A percentile compares a stretch with the other conserved stretches of the same genome.
phyloP scores from a whole-genome alignment of 1,140 invertebrate genomes.

The Panagrolaimus sp. region DNA sequence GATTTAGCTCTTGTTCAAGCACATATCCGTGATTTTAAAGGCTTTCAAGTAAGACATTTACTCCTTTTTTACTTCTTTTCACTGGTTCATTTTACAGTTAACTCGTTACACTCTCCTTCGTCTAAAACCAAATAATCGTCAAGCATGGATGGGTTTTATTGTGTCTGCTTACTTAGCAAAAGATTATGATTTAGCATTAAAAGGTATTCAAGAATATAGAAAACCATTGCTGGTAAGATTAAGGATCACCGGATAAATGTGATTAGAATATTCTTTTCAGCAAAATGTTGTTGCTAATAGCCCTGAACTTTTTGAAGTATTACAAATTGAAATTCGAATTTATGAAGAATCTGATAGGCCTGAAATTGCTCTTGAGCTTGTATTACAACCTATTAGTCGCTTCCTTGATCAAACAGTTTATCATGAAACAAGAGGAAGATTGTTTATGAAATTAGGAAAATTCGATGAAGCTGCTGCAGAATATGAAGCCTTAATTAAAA shows the following conservation, averaged over 20 bases:
- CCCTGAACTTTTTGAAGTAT: conserved; percentile 10
- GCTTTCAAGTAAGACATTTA: conserved; percentile 74
- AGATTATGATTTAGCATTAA: conserved; percentile 91
- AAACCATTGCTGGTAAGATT: conserved; percentile 69
- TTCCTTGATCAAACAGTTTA: background rate
- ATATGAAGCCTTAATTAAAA: conserved; percentile 75
- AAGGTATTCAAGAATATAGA: conserved; percentile 87
- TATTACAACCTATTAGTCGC: conserved; percentile 70
- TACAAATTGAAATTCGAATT: conserved; percentile 72
- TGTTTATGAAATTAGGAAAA: conserved; percentile 68
- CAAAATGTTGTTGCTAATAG: background rate
- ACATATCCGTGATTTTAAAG: conserved; percentile 97
- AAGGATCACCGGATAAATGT: no score
- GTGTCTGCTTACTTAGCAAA: conserved; percentile 94
- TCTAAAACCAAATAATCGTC: conserved; percentile 84
- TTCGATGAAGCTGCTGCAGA: conserved; percentile 72
- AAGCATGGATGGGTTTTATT: conserved; percentile 98
- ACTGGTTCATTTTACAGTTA: conserved; percentile 66
- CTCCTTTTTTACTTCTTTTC: background rate
- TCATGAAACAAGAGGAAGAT: conserved; percentile 72
- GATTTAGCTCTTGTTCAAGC: conserved; percentile 96
- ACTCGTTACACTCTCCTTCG: conserved; percentile 94
- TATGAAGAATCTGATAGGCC: conserved; percentile 79
- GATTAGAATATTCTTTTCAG: conserved; percentile 66
- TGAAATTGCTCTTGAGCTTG: conserved; percentile 77